These are phyloP conservation scores for Anableps anableps DNA, from an alignment of 2,797 vertebrate species.

Conservation along the genomic window DNA sequence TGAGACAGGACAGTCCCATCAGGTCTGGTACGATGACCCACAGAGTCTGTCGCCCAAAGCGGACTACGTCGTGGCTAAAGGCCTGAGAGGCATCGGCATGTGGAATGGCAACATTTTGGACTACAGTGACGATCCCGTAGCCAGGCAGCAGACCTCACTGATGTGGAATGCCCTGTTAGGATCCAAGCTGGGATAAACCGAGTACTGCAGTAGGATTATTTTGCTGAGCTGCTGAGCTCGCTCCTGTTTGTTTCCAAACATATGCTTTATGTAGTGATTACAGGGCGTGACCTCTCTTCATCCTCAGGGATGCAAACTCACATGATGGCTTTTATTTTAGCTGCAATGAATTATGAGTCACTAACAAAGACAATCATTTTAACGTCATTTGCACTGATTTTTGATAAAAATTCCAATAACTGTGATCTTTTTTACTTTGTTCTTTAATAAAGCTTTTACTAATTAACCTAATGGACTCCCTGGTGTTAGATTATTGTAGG, in stretches of 20 bases:
- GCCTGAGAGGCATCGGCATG: constrained; percentile 91
- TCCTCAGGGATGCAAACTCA: constrained; percentile 41
- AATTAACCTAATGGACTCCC: neutral
- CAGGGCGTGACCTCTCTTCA: constrained; percentile 2
- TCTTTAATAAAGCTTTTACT: constrained; percentile 41
- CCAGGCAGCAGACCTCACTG: constrained; percentile 83
- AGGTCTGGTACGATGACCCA: constrained; percentile 95
- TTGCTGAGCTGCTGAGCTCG: constrained; percentile 22
- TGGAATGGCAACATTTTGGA: constrained; percentile 94
- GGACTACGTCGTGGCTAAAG: constrained; percentile 70
- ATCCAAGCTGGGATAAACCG: constrained; percentile 50
- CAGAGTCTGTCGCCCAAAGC: constrained; percentile 90
- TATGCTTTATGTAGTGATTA: constrained; percentile 41
- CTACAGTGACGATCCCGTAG: constrained; percentile 83
- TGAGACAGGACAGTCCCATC: constrained; percentile 82
- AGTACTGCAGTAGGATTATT: constrained; percentile 33
- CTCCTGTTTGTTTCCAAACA: constrained; percentile 25
- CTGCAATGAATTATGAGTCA: constrained; percentile 22
- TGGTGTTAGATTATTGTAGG: neutral
- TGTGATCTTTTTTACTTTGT: constrained; percentile 33
- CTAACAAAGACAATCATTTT: neutral
- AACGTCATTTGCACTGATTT: constrained; percentile 2
- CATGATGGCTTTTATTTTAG: constrained; percentile 50
- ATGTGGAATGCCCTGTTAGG: constrained; percentile 92
- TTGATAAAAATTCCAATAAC: constrained; percentile 10